phyloP scores from a whole-genome alignment of 2,888 invertebrate genomes.

The Cheilosia grossa region DNA sequence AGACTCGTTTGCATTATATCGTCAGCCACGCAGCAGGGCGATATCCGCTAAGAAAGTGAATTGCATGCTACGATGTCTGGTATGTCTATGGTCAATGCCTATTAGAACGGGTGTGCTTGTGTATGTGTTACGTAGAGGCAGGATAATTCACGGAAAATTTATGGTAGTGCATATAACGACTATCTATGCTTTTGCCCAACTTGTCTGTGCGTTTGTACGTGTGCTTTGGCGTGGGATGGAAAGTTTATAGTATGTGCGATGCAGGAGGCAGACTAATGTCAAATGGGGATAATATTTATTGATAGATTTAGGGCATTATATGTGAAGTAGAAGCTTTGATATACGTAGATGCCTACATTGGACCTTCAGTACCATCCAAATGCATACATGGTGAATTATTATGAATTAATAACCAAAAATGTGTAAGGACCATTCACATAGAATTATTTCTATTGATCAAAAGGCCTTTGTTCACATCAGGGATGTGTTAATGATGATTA shows the following conservation, averaged over 20 bases:
- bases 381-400: conserved; percentile 22
- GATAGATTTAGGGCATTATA: conserved; percentile 9
- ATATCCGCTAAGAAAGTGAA: conserved; percentile 40
- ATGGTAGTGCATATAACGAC: conserved; percentile 28
- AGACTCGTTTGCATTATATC: conserved; percentile 42
- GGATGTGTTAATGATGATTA: not conserved
- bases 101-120: conserved; percentile 15
- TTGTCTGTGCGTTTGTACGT: conserved; percentile 1
- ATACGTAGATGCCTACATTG: not conserved
- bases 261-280: conserved; percentile 39
- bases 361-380: not conserved
- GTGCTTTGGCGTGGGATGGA: not conserved
- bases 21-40: conserved; percentile 21
- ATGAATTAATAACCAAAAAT: conserved; percentile 8
- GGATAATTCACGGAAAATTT: conserved; percentile 46
- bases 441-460: conserved; percentile 2
- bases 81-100: not conserved
- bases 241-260: conserved; percentile 37
- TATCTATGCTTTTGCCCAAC: conserved; percentile 1
- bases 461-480: conserved; percentile 1
- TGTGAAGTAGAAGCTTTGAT: not conserved
- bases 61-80: not conserved
- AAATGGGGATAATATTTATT: conserved; percentile 39
- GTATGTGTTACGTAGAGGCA: conserved; percentile 18
- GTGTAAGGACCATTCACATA: not conserved